A percentile compares a stretch with the other conserved stretches of the same genome.
Evolutionary conservation across 2,113 vertebrate genomes (phyloP).

Genomic region (Dicaeum eximium): DNA sequence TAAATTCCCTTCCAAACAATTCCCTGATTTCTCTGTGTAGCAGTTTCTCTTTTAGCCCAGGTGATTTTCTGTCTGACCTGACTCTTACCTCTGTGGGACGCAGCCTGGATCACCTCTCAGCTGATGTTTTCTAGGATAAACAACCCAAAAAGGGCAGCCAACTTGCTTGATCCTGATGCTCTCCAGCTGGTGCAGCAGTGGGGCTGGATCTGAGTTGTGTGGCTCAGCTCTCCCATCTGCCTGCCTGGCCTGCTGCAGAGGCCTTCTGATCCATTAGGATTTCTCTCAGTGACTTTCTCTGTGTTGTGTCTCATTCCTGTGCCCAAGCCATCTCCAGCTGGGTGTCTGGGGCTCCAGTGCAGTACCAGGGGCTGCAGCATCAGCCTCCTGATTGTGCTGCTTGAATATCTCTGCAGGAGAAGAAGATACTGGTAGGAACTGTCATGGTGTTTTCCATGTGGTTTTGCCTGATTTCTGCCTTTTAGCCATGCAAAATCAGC

Average conservation of each 20-base stretch:
- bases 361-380: not conserved
- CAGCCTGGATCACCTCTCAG: not conserved
- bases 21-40: not conserved
- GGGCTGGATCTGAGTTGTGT: rapidly evolving
- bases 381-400: not conserved
- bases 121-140: not conserved
- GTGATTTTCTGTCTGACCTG: not conserved
- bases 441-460: not conserved
- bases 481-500: not conserved
- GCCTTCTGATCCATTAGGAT: not conserved
- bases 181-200: not conserved
- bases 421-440: not conserved
- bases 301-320: not conserved
- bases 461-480: not conserved
- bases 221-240: not conserved
- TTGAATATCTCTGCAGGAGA: not conserved
- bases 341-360: not conserved
- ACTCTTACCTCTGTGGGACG: not conserved
- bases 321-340: not conserved
- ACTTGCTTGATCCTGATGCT: not conserved
- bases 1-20: not conserved
- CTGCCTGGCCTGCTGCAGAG: not conserved
- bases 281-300: not conserved
- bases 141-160: not conserved
- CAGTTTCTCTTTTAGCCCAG: not conserved